Evolutionary conservation across 2,888 invertebrate species (phyloP).

Genomic region (Pocota personata): DNA sequence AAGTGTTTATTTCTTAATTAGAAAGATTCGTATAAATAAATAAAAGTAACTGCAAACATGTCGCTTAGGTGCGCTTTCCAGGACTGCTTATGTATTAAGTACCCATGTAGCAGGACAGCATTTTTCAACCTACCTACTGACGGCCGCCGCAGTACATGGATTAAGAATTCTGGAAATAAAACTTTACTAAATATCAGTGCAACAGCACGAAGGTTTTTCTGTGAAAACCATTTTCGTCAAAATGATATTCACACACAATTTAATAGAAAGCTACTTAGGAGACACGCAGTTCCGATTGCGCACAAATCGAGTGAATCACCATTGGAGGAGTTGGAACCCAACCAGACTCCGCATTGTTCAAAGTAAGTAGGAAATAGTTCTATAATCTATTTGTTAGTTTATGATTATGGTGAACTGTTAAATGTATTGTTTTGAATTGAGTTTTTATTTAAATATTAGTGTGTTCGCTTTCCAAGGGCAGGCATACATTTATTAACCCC

Average conservation of each 20-base stretch:
- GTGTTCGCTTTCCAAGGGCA: no score
- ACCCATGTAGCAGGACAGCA: constrained; percentile 70
- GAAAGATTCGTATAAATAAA: background rate
- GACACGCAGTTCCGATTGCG: constrained; percentile 73
- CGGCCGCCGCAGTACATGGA: constrained; percentile 75
- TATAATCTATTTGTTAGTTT: background rate
- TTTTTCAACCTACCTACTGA: constrained; percentile 76
- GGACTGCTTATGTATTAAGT: constrained; percentile 50
- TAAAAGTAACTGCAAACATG: background rate
- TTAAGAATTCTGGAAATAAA: constrained; percentile 77
- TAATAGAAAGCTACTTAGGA: constrained; percentile 74
- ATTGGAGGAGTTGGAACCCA: background rate
- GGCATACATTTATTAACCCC: no score
- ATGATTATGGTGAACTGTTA: no score
- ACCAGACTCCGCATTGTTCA: background rate
- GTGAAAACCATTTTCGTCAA: constrained; percentile 76
- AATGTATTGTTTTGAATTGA: no score
- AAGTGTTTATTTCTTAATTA: background rate
- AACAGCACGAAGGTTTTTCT: constrained; percentile 71
- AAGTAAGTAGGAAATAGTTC: background rate
- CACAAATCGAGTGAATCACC: background rate
- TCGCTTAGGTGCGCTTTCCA: constrained; percentile 52
- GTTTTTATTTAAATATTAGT: no score
- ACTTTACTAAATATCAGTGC: constrained; percentile 52
- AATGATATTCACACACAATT: constrained; percentile 74